Percentiles rank a stretch among this genome's conserved stretches.
Conservation (phyloP, 2,888 invertebrate genomes). For the Cetonia aurata region DNA sequence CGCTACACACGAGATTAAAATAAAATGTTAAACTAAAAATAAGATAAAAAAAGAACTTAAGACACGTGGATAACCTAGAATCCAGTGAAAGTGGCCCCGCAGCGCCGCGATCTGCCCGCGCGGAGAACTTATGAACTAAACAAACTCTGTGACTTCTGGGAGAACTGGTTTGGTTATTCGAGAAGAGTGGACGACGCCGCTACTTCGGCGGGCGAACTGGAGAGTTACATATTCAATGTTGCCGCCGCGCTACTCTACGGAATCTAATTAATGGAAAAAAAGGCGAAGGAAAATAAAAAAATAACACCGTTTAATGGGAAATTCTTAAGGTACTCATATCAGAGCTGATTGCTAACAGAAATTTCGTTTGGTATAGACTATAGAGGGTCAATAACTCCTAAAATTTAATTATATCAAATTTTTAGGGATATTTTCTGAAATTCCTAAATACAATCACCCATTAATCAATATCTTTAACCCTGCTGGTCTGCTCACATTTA, state of each 20-base stretch:
- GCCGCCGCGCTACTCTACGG: background rate
- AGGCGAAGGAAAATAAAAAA: no score
- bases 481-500: no score
- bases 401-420: no score
- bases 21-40: conserved; percentile 58
- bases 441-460: no score
- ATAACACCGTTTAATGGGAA: no score
- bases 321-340: no score
- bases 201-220: conserved; percentile 2
- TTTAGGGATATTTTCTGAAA: no score
- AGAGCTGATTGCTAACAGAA: no score
- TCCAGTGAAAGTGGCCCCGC: conserved; percentile 58
- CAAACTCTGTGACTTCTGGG: conserved; percentile 32
- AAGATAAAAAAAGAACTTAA: conserved; percentile 56
- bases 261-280: conserved; percentile 18
- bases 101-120: conserved; percentile 49
- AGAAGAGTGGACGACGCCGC: conserved; percentile 12
- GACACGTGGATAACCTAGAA: conserved; percentile 61
- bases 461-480: no score
- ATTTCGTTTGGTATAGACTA: no score
- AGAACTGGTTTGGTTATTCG: conserved; percentile 42
- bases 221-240: conserved; percentile 32
- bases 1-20: conserved; percentile 54
- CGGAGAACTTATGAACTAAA: conserved; percentile 51
- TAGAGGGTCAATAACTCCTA: no score